phyloP scores from a whole-genome alignment of 1,140 invertebrate species.

The Maniola jurtina region DNA sequence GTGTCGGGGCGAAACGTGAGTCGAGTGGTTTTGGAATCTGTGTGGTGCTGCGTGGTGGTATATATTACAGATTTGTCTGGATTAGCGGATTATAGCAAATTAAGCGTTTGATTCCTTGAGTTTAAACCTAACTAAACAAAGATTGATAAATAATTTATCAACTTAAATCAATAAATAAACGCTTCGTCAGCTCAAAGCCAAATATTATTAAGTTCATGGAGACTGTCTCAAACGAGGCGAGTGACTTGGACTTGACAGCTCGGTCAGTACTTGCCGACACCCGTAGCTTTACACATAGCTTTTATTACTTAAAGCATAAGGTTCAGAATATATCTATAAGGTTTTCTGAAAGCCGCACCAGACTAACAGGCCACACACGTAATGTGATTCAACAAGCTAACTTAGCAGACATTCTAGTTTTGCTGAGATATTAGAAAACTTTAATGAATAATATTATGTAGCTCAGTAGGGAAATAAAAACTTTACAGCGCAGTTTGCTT shows the following conservation, averaged over 20 bases:
- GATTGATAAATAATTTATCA: background rate
- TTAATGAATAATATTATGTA: slow-evolving; percentile 6
- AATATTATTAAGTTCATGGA: slow-evolving; percentile 23
- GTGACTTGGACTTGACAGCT: slow-evolving; percentile 24
- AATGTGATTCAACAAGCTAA: slow-evolving; percentile 40
- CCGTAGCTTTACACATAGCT: background rate
- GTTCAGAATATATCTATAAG: background rate
- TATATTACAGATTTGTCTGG: too few relatives aligned
- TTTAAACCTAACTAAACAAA: too few relatives aligned
- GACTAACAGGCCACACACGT: slow-evolving; percentile 38
- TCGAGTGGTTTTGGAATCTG: too few relatives aligned
- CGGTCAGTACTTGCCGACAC: background rate
- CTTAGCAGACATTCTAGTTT: slow-evolving; percentile 15
- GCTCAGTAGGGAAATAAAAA: background rate
- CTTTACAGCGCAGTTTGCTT: too few relatives aligned
- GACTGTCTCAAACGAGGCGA: slow-evolving; percentile 18
- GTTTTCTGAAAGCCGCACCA: slow-evolving; percentile 18
- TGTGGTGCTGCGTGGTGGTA: too few relatives aligned
- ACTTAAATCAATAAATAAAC: background rate
- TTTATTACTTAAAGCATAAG: background rate
- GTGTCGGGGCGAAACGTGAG: too few relatives aligned
- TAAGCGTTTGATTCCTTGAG: too few relatives aligned
- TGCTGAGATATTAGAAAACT: slow-evolving; percentile 19
- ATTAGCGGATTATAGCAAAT: too few relatives aligned
- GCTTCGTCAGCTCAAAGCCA: slow-evolving; percentile 3